Evolutionary conservation across 2,113 vertebrate species (phyloP).

Genomic region (Triplophysa dalaica): DNA sequence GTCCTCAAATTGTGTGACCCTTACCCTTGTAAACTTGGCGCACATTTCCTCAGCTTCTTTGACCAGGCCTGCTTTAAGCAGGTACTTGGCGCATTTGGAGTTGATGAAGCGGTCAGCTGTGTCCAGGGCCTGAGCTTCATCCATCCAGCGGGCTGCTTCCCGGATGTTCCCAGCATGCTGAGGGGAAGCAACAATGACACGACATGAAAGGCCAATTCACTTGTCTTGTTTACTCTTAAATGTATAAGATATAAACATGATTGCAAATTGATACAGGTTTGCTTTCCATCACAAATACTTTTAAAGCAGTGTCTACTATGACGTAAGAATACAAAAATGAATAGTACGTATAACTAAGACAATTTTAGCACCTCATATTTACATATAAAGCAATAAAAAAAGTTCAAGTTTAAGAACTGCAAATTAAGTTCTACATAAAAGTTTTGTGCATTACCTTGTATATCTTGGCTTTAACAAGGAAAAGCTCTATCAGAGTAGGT

Average conservation of each 20-base stretch:
- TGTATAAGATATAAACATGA: too few relatives aligned
- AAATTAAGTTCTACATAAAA: too few relatives aligned
- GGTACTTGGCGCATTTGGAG: conserved; percentile 99
- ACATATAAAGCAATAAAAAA: too few relatives aligned
- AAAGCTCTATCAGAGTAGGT: conserved; percentile 95
- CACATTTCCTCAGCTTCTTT: conserved; percentile 99
- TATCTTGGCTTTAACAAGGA: conserved; percentile 98
- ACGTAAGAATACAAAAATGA: too few relatives aligned
- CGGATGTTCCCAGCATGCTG: conserved; percentile 91
- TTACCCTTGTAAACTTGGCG: conserved; percentile 88
- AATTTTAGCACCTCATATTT: too few relatives aligned
- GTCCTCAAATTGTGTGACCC: background rate
- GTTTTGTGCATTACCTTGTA: conserved; percentile 81
- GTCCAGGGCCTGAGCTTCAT: conserved; percentile 96
- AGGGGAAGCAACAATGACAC: background rate
- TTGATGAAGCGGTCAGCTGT: conserved; percentile 98
- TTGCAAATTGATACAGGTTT: too few relatives aligned
- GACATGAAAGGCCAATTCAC: background rate
- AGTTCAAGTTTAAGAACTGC: too few relatives aligned
- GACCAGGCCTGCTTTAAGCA: conserved; percentile 95
- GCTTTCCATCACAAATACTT: too few relatives aligned
- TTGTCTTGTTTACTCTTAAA: too few relatives aligned
- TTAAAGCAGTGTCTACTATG: too few relatives aligned
- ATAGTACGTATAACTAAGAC: too few relatives aligned
- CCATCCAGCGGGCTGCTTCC: conserved; percentile 98